These are phyloP conservation scores for Calidris pugnax DNA, from an alignment of 2,113 vertebrate genomes.

Conservation along the genomic window DNA sequence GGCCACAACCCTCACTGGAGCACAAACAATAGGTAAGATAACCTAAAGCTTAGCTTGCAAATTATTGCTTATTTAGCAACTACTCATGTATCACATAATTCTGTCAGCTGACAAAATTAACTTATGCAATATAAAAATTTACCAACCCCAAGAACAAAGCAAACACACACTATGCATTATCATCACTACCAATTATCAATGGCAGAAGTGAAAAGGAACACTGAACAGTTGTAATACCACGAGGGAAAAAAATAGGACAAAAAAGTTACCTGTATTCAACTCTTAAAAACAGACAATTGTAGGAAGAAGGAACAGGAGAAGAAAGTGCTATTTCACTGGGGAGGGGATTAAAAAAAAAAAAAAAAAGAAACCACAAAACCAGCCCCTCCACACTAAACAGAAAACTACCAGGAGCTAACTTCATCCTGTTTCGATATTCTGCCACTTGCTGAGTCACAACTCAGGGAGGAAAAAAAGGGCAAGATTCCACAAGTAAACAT, in stretches of 20 bases:
- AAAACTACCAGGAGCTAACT: neutral
- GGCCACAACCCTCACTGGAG: neutral
- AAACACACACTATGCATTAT: accelerated
- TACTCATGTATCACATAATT: neutral
- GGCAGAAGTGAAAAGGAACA: neutral
- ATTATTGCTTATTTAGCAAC: neutral
- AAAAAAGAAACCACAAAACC: no score
- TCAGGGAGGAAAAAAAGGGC: neutral
- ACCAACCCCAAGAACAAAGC: neutral
- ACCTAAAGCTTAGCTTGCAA: neutral
- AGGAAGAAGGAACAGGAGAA: neutral
- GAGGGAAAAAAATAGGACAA: neutral
- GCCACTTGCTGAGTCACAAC: neutral
- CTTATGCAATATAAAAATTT: neutral
- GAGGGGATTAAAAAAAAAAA: neutral
- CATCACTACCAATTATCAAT: neutral
- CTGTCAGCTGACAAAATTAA: neutral
- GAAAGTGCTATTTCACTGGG: neutral
- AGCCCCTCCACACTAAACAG: neutral
- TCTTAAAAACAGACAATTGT: neutral
- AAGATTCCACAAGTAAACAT: neutral
- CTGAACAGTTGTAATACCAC: neutral
- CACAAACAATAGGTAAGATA: neutral
- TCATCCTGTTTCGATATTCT: neutral
- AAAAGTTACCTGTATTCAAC: neutral